A percentile compares a stretch with the other conserved stretches of the same genome.
phyloP scores from a whole-genome alignment of 2,113 vertebrate species.

The Centropus bengalensis region DNA sequence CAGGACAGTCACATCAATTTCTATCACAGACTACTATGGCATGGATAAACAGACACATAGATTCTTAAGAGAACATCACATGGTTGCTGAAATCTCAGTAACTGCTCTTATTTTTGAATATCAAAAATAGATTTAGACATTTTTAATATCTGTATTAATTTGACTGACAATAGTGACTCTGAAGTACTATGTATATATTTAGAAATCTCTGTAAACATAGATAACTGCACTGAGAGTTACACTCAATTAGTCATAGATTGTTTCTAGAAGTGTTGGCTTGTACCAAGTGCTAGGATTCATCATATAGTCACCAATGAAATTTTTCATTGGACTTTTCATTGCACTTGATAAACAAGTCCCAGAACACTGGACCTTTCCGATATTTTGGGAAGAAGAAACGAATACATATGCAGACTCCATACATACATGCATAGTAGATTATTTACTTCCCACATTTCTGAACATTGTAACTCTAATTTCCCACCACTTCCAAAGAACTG shows the following conservation, averaged over 20 bases:
- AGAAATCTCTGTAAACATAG: slow-evolving; percentile 1
- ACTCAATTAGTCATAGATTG: neutral
- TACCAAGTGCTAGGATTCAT: slow-evolving; percentile 1
- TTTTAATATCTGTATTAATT: slow-evolving; percentile 14
- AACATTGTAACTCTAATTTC: neutral
- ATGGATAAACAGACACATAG: neutral
- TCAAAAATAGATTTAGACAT: neutral
- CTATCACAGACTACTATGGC: neutral
- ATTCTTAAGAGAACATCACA: neutral
- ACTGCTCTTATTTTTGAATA: neutral
- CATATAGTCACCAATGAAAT: neutral
- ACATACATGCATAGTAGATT: neutral
- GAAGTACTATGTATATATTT: slow-evolving; percentile 25
- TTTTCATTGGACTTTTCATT: neutral
- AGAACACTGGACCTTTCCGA: neutral
- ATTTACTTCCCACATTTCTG: neutral
- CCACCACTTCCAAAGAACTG: neutral
- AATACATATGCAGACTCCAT: neutral
- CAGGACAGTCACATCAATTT: neutral
- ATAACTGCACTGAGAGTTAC: neutral
- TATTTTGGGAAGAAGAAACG: neutral
- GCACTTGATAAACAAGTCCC: neutral
- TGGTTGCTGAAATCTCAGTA: neutral
- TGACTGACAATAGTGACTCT: slow-evolving; percentile 7
- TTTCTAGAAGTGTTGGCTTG: neutral